Evolutionary conservation across 2,113 vertebrate species (phyloP).

Genomic region (Conger conger): DNA sequence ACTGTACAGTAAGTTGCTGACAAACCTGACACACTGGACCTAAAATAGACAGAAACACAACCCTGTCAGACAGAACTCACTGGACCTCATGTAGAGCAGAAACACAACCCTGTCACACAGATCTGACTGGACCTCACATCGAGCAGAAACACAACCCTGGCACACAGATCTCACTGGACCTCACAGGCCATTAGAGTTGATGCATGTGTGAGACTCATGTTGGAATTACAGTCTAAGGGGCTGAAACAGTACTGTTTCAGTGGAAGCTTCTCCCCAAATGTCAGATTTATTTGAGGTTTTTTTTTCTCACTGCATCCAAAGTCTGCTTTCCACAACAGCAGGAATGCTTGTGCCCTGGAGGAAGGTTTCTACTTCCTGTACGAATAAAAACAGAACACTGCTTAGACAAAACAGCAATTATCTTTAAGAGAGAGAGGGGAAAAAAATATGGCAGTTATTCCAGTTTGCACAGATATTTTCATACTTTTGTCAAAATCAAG

Average conservation of each 20-base stretch:
- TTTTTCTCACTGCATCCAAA: slow-evolving; percentile 22
- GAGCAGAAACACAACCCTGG: slow-evolving; percentile 33
- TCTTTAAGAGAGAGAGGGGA: slow-evolving; percentile 57
- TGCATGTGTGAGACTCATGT: slow-evolving; percentile 19
- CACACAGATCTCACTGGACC: neutral
- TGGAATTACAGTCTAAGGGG: slow-evolving; percentile 14
- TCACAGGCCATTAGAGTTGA: slow-evolving; percentile 25
- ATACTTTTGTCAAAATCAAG: slow-evolving; percentile 56
- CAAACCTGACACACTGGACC: no score
- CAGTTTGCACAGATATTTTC: slow-evolving; percentile 59
- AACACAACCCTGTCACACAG: neutral
- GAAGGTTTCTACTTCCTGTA: slow-evolving; percentile 59
- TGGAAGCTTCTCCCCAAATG: neutral
- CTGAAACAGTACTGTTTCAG: slow-evolving; percentile 32
- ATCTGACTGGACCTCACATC: slow-evolving; percentile 13
- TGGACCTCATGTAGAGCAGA: no score
- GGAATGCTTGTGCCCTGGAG: slow-evolving; percentile 43
- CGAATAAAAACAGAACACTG: slow-evolving; percentile 62
- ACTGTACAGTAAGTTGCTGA: no score
- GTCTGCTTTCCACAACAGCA: slow-evolving; percentile 23
- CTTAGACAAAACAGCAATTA: slow-evolving; percentile 79
- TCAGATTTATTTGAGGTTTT: slow-evolving; percentile 17
- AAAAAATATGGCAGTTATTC: slow-evolving; percentile 49
- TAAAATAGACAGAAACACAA: no score
- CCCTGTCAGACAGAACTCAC: no score